Evolutionary conservation across 2,888 invertebrate species (phyloP), one percentile per base, ranked within the genome.

Genomic region (Petrolisthes manimaculis): DNA sequence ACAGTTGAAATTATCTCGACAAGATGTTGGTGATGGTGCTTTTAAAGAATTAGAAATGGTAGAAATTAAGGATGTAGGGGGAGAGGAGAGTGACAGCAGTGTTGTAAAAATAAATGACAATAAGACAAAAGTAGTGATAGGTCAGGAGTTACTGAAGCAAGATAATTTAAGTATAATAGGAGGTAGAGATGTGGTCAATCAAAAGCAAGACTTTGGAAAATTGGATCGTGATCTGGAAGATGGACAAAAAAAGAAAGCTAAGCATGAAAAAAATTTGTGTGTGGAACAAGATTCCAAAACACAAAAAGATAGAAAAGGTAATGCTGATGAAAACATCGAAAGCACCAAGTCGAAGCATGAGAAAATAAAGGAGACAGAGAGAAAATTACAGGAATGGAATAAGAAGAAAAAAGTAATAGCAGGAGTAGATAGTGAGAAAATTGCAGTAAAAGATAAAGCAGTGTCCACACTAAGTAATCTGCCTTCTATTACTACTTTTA

Each of bases 401-500:
- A 53, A 21, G 24, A n/a, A 4, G 55, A 54, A 55, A 79, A 79
- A 18, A 79, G 8, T 18, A 79, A 79, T 37, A 2, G 37, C 37
- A 53, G n/a, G 5, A 53, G 51, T 54, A 78, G 53, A 78, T 75
- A 24, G 9, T 67, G n/a, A 81, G 67, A 81, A 61, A 61, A 56
- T 61, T 3, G 37, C n/a, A 37, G 18, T 6, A 37, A 37, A 61
- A 81, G 14, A 18, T 71, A 74, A 21, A 18, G 54, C 14, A 56
- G 6, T 6, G 51, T 37, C 18, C 71, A n/a, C 75, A 4, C 56
- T 12, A 18, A 71, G 8, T 75, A 56, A 71, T 56, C 75, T 83
- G 18, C 37, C 83, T n/a, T 24, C 83, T 56, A 24, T 83, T 18
- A 54, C 83, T 75, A 71, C 83, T 24, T 83, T 83, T 14, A 83